These are phyloP conservation scores for silkworm (Bombyx mori) DNA, from an alignment of 1,140 invertebrate species.

Conservation along the genomic window ASM3026992v2 NC_085124.1:12089501-12090000, in stretches of 20 bases:
- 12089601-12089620: constrained; percentile 27
- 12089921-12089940: constrained; percentile 29
- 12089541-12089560: constrained; percentile 14
- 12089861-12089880: constrained; percentile 43
- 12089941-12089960: constrained; percentile 74
- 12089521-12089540: constrained; percentile 3
- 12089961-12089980: constrained; percentile 68
- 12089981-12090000: constrained; percentile 74
- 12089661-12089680: constrained; percentile 11
- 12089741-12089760: constrained; percentile 59
- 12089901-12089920: constrained; percentile 30
- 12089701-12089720: constrained; percentile 60
- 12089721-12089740: constrained; percentile 53
- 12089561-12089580: constrained; percentile 35
- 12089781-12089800: constrained; percentile 46
- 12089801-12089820: constrained; percentile 35
- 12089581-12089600: constrained; percentile 63
- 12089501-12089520: not conserved
- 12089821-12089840: constrained; percentile 43
- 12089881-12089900: constrained; percentile 13
- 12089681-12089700: constrained; percentile 57
- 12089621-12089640: constrained; percentile 33
- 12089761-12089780: constrained; percentile 51
- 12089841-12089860: constrained; percentile 58
- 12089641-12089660: constrained; percentile 23